These are phyloP conservation scores for Pteropus alecto DNA, from an alignment of 2,113 vertebrate genomes.

Conservation along the genomic window DNA sequence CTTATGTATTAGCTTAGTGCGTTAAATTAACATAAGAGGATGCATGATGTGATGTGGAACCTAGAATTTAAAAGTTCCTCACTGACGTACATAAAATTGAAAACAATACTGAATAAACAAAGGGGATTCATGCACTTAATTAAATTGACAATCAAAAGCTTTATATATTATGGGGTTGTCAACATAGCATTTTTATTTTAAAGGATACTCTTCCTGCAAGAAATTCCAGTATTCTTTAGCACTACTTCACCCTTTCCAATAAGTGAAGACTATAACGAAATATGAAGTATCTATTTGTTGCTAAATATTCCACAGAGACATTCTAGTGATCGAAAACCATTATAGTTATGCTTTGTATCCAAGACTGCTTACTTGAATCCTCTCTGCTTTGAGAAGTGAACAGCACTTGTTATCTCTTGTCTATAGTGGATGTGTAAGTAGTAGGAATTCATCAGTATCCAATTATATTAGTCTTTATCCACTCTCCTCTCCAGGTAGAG, in stretches of 20 bases:
- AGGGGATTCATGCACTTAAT: background rate
- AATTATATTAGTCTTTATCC: background rate
- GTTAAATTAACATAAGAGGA: background rate
- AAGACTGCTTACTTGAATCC: conserved; percentile 9
- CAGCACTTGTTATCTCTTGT: background rate
- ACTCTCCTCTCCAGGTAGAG: background rate
- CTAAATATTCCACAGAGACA: background rate
- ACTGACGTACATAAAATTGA: background rate
- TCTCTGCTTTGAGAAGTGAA: background rate
- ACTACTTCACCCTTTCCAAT: conserved; percentile 36
- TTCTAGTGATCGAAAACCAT: background rate
- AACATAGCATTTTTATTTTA: conserved; percentile 38
- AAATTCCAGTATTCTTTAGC: conserved; percentile 16
- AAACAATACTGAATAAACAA: conserved; percentile 33
- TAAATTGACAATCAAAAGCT: conserved; percentile 43
- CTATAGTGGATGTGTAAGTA: background rate
- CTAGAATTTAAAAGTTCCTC: conserved; percentile 31
- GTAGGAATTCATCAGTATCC: background rate
- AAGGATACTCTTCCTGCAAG: conserved; percentile 37
- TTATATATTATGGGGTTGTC: background rate
- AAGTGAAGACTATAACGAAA: conserved; percentile 24
- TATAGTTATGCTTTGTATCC: background rate
- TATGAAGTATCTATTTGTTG: conserved; percentile 43
- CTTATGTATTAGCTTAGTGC: conserved; percentile 20
- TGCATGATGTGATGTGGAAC: background rate